Conservation (phyloP, 2,113 vertebrate genomes). For the Corynorhinus townsendii region DNA sequence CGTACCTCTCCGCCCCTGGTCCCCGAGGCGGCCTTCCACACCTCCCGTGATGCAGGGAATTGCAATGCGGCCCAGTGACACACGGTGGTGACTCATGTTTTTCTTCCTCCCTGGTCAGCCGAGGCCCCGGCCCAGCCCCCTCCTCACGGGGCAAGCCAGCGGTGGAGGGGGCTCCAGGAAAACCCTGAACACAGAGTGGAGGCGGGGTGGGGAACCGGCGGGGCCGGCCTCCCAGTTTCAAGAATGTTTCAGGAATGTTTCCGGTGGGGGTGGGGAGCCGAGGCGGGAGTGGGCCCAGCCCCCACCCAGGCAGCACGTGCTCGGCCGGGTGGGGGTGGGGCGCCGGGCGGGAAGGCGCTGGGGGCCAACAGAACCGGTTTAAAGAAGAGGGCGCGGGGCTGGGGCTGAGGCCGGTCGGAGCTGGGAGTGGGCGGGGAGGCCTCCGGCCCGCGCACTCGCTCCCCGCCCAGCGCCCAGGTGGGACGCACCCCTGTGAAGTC, state of each 20-base stretch:
- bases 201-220: slow-evolving; percentile 40
- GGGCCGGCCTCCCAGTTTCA: slow-evolving; percentile 58
- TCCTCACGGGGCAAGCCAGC: background rate
- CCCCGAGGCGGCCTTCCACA: slow-evolving; percentile 36
- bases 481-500: background rate
- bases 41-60: slow-evolving; percentile 58
- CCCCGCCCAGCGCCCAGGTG: slow-evolving; percentile 54
- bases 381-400: slow-evolving; percentile 12
- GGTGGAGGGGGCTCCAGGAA: background rate
- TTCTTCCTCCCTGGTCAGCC: slow-evolving; percentile 33
- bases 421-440: background rate
- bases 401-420: background rate
- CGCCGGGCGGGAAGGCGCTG: slow-evolving; percentile 16
- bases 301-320: slow-evolving; percentile 67
- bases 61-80: slow-evolving; percentile 59
- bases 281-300: slow-evolving; percentile 51
- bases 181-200: background rate
- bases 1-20: slow-evolving; percentile 17
- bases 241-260: slow-evolving; percentile 70
- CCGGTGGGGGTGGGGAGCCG: slow-evolving; percentile 63
- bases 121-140: slow-evolving; percentile 56
- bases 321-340: slow-evolving; percentile 56
- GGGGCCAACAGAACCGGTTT: background rate
- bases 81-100: slow-evolving; percentile 64
- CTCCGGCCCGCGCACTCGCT: background rate